These are phyloP conservation scores for Torymus aiolomorphi DNA, from an alignment of 2,888 invertebrate genomes.

Conservation along the genomic window DNA sequence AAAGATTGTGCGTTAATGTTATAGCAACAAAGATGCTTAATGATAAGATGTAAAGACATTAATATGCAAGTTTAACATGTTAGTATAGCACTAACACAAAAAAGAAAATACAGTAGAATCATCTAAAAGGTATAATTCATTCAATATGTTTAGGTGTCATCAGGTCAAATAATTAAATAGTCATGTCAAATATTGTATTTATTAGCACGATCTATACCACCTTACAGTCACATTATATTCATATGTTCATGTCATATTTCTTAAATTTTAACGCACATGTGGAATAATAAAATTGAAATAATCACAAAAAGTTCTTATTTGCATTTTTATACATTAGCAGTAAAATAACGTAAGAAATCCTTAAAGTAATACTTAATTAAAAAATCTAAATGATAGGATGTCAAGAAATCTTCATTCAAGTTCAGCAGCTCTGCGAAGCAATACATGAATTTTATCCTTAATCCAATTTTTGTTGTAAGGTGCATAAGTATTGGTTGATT, in stretches of 20 bases:
- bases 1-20: too few relatives aligned
- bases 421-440: conserved; percentile 93
- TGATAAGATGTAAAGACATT: too few relatives aligned
- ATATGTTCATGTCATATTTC: not conserved
- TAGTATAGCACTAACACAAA: too few relatives aligned
- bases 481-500: conserved; percentile 95
- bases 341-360: conserved; percentile 38
- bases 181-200: conserved; percentile 30
- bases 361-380: conserved; percentile 42
- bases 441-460: conserved; percentile 97
- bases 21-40: too few relatives aligned
- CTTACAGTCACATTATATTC: conserved; percentile 17
- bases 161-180: not conserved
- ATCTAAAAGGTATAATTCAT: too few relatives aligned
- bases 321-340: conserved; percentile 26
- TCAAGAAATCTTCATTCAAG: conserved; percentile 68
- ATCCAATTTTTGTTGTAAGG: conserved; percentile 99
- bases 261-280: conserved; percentile 9
- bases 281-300: conserved; percentile 17
- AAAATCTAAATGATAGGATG: conserved; percentile 34
- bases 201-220: conserved; percentile 15
- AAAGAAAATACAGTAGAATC: too few relatives aligned
- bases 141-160: not conserved
- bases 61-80: too few relatives aligned
- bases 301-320: conserved; percentile 35